Base-by-base conservation (phyloP, 1,140 invertebrate genomes). In the Microplitis demolitor region DNA sequence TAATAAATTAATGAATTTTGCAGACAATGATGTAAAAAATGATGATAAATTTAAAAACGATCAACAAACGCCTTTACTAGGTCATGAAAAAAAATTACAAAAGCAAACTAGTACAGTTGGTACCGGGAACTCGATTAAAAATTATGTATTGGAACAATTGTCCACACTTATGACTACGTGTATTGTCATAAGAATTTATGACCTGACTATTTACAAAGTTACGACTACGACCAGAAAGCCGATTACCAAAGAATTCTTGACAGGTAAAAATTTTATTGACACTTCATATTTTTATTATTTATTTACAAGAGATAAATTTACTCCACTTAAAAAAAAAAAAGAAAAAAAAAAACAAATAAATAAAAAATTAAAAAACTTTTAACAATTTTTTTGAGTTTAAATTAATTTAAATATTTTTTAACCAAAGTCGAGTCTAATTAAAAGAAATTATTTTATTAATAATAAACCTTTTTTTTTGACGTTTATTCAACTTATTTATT, bases 141-240 rank as follows among this genome's bases (percentile, higher is more conserved):
- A 90, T 70, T 88, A 90, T 69, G 90, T 95, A 24, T 83, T 93
- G 4, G 89, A 91, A 70, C 93, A 95, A 81, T 85, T 95, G 51
- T 91, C 93, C 3, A 96, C 96, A 84, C 83, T 99, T 45, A 96
- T 98, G 93, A 97, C 96, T 4, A 94, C 95, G 9, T 98, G 96
- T 86, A 90, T 96, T 14, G 91, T 98, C 33, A 87, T 99, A 33
- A 90, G 96, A 78, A 91, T 98, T 75, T 93, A 96, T 77, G 96
- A 99, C 82, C 95, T 97, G 76, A 93, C 91, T 0, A 88, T 97
- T 13, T 95, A 93, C 80, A 92, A 93, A 87, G 95, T 97, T 66
- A 92, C 93, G 0, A 94, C 93, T 3, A 90, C 93, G 1, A 90
- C 90, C 35, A 90, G 90, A 77, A 93, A 92, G 78, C 88, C 90